phyloP scores from a whole-genome alignment of 2,797 vertebrate genomes.

The Sarcoramphus papa region DNA sequence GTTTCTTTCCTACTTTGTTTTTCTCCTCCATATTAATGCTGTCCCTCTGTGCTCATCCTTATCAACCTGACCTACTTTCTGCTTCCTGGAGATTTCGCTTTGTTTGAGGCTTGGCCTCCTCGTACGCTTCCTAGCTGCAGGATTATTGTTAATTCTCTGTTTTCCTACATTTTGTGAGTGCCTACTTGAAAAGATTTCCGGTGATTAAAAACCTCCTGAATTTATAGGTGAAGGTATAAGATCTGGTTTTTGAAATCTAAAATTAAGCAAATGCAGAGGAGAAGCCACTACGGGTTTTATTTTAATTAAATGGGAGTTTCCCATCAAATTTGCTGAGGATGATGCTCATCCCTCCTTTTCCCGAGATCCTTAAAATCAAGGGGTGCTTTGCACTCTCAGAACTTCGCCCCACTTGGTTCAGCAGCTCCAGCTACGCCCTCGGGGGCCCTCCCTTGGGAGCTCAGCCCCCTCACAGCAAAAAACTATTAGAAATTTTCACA shows the following conservation, averaged over 20 bases:
- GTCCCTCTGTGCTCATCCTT: neutral
- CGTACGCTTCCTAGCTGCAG: neutral
- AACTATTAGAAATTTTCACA: rapidly evolving
- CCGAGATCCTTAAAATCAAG: neutral
- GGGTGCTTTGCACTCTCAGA: neutral
- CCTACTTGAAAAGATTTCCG: neutral
- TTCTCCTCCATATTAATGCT: neutral
- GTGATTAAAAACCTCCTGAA: no score
- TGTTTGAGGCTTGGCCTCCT: neutral
- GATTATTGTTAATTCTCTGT: neutral
- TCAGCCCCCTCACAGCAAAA: neutral
- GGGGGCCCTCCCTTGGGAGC: rapidly evolving
- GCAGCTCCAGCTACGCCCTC: neutral
- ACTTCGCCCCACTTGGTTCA: neutral
- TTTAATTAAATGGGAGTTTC: neutral
- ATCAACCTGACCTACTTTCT: conserved; percentile 34
- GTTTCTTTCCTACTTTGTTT: neutral
- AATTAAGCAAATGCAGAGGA: neutral
- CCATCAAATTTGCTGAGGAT: neutral
- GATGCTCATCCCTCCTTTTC: neutral
- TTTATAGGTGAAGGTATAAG: neutral
- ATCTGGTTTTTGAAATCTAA: neutral
- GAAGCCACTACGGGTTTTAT: rapidly evolving
- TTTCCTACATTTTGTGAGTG: neutral
- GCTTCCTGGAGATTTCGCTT: neutral